Percentiles rank a stretch among this genome's conserved stretches.
phyloP scores from a whole-genome alignment of 1,140 invertebrate species.

The Eciton burchellii region DNA sequence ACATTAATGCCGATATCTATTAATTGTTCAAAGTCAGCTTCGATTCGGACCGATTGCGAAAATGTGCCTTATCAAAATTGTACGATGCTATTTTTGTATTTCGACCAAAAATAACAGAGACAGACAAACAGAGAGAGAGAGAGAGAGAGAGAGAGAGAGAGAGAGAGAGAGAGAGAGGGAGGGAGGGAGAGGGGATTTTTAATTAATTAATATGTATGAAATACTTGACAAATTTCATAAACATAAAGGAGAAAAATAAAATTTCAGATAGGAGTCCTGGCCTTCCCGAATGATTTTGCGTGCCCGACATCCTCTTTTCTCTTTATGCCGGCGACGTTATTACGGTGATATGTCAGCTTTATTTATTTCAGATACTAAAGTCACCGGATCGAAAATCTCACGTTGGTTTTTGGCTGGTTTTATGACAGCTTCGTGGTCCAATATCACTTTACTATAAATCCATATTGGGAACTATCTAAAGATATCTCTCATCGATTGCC shows the following conservation, averaged over 20 bases:
- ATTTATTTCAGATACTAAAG: constrained; percentile 49
- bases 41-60: too few species aligned
- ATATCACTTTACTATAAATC: constrained; percentile 56
- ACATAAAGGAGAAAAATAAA: constrained; percentile 6
- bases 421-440: constrained; percentile 38
- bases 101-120: too few species aligned
- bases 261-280: not conserved
- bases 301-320: not conserved
- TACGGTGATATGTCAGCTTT: constrained; percentile 32
- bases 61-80: too few species aligned
- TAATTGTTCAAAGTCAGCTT: constrained; percentile 5
- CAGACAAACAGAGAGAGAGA: too few species aligned
- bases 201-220: not conserved
- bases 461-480: constrained; percentile 45
- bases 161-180: too few species aligned
- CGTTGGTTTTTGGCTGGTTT: constrained; percentile 43
- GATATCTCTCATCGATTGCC: constrained; percentile 44
- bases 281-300: not conserved
- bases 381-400: constrained; percentile 40
- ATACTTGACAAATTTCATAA: not conserved
- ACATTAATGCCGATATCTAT: not conserved
- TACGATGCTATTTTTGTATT: too few species aligned
- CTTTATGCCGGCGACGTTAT: not conserved
- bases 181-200: too few species aligned
- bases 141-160: too few species aligned